phyloP scores from a whole-genome alignment of 2,113 vertebrate species.

The Callospermophilus lateralis region DNA sequence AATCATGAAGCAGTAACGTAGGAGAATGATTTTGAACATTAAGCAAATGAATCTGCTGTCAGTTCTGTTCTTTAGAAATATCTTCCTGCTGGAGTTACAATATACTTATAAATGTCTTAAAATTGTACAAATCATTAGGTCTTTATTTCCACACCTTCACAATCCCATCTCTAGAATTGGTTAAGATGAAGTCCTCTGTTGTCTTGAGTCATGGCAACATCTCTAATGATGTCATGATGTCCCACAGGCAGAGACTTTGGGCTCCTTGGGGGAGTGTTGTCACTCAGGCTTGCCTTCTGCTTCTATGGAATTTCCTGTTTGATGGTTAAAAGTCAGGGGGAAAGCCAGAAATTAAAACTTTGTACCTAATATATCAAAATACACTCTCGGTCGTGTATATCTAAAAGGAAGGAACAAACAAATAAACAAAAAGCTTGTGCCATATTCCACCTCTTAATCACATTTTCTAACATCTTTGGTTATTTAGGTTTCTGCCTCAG shows the following conservation, averaged over 20 bases:
- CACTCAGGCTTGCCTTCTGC: slow-evolving; percentile 92
- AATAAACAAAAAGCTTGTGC: neutral
- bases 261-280: slow-evolving; percentile 93
- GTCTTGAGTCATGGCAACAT: slow-evolving; percentile 95
- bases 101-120: slow-evolving; percentile 82
- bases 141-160: slow-evolving; percentile 96
- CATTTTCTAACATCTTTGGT: neutral
- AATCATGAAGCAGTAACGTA: neutral
- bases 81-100: slow-evolving; percentile 73
- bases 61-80: slow-evolving; percentile 77
- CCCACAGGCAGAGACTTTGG: slow-evolving; percentile 94
- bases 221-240: slow-evolving; percentile 96
- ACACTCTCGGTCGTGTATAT: too few species aligned
- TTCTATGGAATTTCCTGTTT: slow-evolving; percentile 96
- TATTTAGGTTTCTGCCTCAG: neutral
- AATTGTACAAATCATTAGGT: slow-evolving; percentile 72
- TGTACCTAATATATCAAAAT: too few species aligned
- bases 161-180: slow-evolving; percentile 95
- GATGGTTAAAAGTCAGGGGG: neutral
- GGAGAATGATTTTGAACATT: slow-evolving; percentile 42
- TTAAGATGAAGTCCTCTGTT: slow-evolving; percentile 96
- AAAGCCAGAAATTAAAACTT: slow-evolving; percentile 16
- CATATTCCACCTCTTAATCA: neutral
- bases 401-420: too few species aligned
- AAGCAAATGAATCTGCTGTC: slow-evolving; percentile 33